These are phyloP conservation scores for Plestiodon gilberti DNA, from an alignment of 2,113 vertebrate genomes.

Conservation along the genomic window DNA sequence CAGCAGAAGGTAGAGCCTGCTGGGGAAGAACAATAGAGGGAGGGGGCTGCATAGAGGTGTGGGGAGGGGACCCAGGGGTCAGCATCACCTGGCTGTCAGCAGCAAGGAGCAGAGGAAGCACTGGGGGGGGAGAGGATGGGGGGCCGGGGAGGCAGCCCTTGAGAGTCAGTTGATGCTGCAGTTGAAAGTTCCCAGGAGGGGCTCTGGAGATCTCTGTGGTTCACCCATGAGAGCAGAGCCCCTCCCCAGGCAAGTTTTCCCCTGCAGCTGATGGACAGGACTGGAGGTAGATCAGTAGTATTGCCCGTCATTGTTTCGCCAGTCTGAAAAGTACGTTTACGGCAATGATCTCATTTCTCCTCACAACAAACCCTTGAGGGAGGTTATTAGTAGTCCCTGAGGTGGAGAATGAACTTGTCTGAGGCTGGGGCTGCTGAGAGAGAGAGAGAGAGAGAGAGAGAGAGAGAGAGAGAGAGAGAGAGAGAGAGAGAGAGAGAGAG, in stretches of 20 bases:
- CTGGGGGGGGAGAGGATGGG: neutral
- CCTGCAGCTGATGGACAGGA: neutral
- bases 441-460: neutral
- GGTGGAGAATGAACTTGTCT: neutral
- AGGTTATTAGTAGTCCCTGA: neutral
- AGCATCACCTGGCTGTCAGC: neutral
- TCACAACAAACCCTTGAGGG: neutral
- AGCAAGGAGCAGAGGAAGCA: neutral
- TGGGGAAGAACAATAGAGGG: neutral
- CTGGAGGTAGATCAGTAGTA: neutral
- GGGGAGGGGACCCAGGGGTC: too few species aligned
- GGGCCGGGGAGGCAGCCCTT: neutral
- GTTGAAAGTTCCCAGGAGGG: neutral
- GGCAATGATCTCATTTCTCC: neutral
- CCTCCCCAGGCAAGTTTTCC: neutral
- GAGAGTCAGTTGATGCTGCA: neutral
- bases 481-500: neutral
- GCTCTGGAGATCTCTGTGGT: neutral
- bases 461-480: neutral
- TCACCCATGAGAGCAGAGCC: neutral
- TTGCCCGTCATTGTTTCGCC: too few species aligned
- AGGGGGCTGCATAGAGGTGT: neutral
- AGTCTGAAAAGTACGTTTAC: neutral
- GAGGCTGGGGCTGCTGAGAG: neutral
- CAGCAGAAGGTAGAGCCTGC: constrained; percentile 93